Base-by-base conservation (phyloP, 2,113 vertebrate species). In the Daphoenositta chrysoptera region DNA sequence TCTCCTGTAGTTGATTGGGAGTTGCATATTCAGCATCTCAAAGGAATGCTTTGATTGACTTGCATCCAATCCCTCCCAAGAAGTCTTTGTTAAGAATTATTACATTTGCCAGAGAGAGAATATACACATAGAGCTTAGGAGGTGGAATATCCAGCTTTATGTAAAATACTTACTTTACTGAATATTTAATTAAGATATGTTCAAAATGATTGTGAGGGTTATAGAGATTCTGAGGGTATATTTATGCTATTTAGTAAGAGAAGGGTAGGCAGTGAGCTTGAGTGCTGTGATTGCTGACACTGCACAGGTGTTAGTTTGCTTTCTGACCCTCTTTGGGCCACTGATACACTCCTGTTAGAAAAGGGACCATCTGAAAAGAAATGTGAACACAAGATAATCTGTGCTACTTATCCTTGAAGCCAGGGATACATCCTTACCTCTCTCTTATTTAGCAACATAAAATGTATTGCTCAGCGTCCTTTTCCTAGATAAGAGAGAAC, bases 251-350 rank as follows among this genome's bases (percentile, higher is more conserved):
- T 51, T 73, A 73, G 1, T 61, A 61, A 75, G 18, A 57, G 26
- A 69, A 6, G 14, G 6, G 12, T 35, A 22, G 13, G 20, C 9
- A 37, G 5, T 40, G 22, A 86, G 9, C 20, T 71, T 56, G 27
- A 60, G 8, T 0, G 2, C 6, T 1, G 0, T 40, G 57, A 31
- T 37, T 87, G 44, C 26, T 20, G 12, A 61, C 28, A 63, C 13
- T 61, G 21, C 28, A 54, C 8, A 22, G 31, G 39, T 42, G 2
- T 42, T 81, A 47, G 1, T 20, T 77, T 77, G 13, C 13, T 77
- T 87, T 31, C 23, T 50, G 53, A 23, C 7, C 27, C 13, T 48
- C 13, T 76, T 50, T 77, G 77, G 58, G 44, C 31, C 57, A 71
- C 53, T 71, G 84, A 84, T 22, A 72, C 17, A 33, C 9, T 47